Evolutionary conservation across 2,113 vertebrate genomes (phyloP).

Genomic region (Climacteris rufus): DNA sequence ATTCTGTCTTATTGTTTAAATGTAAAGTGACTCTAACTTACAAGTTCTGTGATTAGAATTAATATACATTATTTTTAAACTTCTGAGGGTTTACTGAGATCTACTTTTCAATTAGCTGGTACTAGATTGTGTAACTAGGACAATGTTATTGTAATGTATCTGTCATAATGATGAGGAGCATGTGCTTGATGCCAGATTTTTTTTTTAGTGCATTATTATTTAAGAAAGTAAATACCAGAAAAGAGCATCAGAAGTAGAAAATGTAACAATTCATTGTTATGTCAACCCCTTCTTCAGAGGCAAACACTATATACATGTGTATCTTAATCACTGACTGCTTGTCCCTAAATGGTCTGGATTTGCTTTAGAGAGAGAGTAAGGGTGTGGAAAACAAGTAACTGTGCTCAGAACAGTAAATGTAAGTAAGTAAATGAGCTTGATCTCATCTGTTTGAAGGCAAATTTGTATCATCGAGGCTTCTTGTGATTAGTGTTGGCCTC

Average conservation of each 20-base stretch:
- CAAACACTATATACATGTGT: neutral
- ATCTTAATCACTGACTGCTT: neutral
- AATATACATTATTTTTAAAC: neutral
- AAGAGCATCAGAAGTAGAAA: neutral
- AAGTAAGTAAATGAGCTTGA: neutral
- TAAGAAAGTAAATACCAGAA: neutral
- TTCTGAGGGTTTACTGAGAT: neutral
- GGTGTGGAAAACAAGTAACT: neutral
- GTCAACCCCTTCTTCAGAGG: neutral
- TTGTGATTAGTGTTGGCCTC: neutral
- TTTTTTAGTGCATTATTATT: neutral
- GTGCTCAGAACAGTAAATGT: neutral
- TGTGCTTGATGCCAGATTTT: neutral
- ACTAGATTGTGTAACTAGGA: neutral
- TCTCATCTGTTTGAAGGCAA: neutral
- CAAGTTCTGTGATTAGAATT: neutral
- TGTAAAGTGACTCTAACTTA: neutral
- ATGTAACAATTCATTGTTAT: neutral
- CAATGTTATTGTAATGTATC: neutral
- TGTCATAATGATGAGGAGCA: neutral
- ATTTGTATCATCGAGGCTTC: neutral
- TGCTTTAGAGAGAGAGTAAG: neutral
- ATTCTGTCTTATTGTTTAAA: neutral
- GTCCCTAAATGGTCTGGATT: neutral
- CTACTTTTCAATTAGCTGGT: neutral